These are phyloP conservation scores for Hippocampus guttulatus DNA, from an alignment of 2,113 vertebrate genomes.

Conservation along the genomic window DNA sequence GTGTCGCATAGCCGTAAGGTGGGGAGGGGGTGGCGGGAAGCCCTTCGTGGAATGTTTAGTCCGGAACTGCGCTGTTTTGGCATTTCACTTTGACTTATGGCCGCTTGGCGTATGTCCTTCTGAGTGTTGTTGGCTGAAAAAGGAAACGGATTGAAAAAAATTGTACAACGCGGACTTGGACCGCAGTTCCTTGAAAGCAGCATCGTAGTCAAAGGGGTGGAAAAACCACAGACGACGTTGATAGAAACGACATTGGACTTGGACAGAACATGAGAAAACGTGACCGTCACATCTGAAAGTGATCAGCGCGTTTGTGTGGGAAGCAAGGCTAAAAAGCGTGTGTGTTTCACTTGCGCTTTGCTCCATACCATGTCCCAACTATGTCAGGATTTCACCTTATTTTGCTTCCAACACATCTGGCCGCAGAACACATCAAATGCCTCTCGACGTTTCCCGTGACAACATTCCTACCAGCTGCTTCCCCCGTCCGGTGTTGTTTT, in stretches of 20 bases:
- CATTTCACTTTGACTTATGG: conserved; percentile 46
- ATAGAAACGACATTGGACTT: conserved; percentile 17
- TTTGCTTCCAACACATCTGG: conserved; percentile 6
- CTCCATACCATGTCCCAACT: neutral
- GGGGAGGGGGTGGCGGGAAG: conserved; percentile 14
- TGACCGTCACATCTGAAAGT: conserved; percentile 15
- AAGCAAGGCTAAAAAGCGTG: neutral
- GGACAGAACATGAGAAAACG: conserved; percentile 21
- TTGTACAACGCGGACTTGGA: conserved; percentile 28
- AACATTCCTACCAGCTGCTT: conserved; percentile 56
- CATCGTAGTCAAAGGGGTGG: conserved; percentile 21
- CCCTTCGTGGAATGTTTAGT: conserved; percentile 39
- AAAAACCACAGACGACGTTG: neutral
- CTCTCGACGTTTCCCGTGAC: conserved; percentile 50
- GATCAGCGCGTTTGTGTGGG: neutral
- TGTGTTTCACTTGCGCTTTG: neutral
- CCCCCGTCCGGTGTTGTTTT: conserved; percentile 57
- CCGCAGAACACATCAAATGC: conserved; percentile 47
- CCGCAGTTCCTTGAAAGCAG: conserved; percentile 35
- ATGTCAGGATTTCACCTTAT: conserved; percentile 13
- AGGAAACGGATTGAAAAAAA: conserved; percentile 38
- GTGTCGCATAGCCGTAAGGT: neutral
- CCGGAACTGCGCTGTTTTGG: conserved; percentile 40
- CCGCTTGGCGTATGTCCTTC: conserved; percentile 43
- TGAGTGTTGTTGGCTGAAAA: conserved; percentile 62